These are phyloP conservation scores for Perca fluviatilis DNA, from an alignment of 2,113 vertebrate genomes.

Conservation along the genomic window DNA sequence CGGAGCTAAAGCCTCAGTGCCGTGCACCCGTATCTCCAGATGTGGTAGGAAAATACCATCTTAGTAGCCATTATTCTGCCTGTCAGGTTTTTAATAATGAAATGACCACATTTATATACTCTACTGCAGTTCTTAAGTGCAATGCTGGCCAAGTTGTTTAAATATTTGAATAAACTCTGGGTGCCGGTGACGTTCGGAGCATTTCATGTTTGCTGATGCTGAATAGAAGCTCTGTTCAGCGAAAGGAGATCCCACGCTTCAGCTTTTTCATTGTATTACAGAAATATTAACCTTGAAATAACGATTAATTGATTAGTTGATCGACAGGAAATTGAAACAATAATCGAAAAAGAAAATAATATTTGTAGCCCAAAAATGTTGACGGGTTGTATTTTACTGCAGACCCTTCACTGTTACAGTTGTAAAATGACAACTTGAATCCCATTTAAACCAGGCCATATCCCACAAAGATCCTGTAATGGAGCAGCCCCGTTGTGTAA, in stretches of 20 bases:
- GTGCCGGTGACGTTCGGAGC: neutral
- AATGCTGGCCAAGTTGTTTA: constrained; percentile 1
- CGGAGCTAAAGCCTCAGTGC: constrained; percentile 13
- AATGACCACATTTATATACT: neutral
- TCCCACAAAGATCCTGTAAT: neutral
- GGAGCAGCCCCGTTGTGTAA: constrained; percentile 5
- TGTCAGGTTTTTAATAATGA: constrained; percentile 15
- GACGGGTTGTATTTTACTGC: neutral
- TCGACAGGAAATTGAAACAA: neutral
- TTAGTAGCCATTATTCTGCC: neutral
- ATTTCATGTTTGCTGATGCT: constrained; percentile 6
- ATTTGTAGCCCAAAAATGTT: neutral
- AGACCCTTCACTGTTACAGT: neutral
- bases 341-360: neutral
- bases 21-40: neutral
- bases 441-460: neutral
- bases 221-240: constrained; percentile 8
- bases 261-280: neutral
- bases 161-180: constrained; percentile 31
- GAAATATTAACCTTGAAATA: neutral
- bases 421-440: neutral
- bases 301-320: neutral
- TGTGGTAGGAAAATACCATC: constrained; percentile 18
- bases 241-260: neutral
- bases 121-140: neutral